Percentiles rank a stretch among this genome's conserved stretches.
Conservation (phyloP, 2,888 invertebrate species). For the Cheilosia soror region DNA sequence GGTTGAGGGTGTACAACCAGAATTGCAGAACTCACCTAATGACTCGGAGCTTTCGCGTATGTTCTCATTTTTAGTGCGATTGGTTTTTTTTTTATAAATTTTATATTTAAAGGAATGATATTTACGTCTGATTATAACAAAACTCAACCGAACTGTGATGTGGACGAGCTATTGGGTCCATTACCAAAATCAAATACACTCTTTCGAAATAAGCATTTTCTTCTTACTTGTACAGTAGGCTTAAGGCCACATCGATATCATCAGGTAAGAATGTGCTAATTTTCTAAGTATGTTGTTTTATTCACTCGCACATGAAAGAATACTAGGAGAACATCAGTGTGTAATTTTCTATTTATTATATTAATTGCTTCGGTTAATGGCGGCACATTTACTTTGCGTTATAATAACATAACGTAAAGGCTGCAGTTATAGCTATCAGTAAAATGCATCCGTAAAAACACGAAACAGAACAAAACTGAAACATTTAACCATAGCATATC, state of each 20-base stretch:
- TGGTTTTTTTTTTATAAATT: neutral
- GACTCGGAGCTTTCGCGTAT: slow-evolving; percentile 85
- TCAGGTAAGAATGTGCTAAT: slow-evolving; percentile 38
- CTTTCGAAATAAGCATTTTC: slow-evolving; percentile 86
- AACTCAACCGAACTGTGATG: slow-evolving; percentile 62
- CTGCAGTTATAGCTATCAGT: no score
- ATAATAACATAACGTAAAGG: no score
- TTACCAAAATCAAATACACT: slow-evolving; percentile 84
- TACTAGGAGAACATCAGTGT: no score
- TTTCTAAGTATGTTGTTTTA: slow-evolving; percentile 1
- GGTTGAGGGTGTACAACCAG: slow-evolving; percentile 85
- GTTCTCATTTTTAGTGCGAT: slow-evolving; percentile 29
- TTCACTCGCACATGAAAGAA: no score
- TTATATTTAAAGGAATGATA: slow-evolving; percentile 71
- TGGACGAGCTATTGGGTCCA: slow-evolving; percentile 84
- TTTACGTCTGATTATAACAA: slow-evolving; percentile 76
- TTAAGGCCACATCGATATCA: slow-evolving; percentile 72
- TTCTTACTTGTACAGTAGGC: slow-evolving; percentile 86
- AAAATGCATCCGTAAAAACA: no score
- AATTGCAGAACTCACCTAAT: slow-evolving; percentile 85
- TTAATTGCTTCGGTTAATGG: no score
- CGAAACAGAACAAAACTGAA: no score
- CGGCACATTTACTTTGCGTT: no score
- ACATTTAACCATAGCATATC: no score
- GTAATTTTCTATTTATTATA: no score